phyloP scores from a whole-genome alignment of 2,888 invertebrate genomes.

The Salpingus planirostris region DNA sequence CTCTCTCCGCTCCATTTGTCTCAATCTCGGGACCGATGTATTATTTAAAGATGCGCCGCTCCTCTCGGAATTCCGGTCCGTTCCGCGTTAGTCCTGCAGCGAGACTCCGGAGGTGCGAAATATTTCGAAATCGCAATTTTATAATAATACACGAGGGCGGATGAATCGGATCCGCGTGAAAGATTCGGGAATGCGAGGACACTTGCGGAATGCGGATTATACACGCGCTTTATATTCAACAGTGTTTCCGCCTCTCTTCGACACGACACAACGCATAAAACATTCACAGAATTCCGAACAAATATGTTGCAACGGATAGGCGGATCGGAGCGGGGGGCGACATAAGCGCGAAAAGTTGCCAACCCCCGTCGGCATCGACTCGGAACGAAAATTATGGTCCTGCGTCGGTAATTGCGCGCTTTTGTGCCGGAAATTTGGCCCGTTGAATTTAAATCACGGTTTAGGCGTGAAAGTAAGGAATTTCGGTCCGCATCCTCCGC shows the following conservation, averaged over 20 bases:
- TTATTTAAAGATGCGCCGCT: constrained; percentile 38
- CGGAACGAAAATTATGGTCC: too few relatives aligned
- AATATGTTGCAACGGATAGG: too few relatives aligned
- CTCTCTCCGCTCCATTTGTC: constrained; percentile 42
- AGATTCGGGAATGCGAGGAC: constrained; percentile 27
- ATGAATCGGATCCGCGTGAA: constrained; percentile 23
- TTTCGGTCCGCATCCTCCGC: too few relatives aligned
- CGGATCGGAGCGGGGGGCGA: too few relatives aligned
- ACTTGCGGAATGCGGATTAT: constrained; percentile 29
- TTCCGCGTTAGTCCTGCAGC: too few relatives aligned
- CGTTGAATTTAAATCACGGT: too few relatives aligned
- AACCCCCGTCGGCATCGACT: too few relatives aligned
- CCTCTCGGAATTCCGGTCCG: constrained; percentile 23
- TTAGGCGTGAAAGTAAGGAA: too few relatives aligned
- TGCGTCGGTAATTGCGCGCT: too few relatives aligned
- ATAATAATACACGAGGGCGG: too few relatives aligned
- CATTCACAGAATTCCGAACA: constrained; percentile 12
- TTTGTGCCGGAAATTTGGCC: too few relatives aligned
- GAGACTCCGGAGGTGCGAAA: constrained; percentile 8
- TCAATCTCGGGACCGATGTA: constrained; percentile 42
- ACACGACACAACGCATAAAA: constrained; percentile 13
- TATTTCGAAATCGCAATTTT: not conserved
- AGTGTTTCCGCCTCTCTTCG: constrained; percentile 13
- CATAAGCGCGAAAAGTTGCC: too few relatives aligned
- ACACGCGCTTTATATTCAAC: constrained; percentile 30